Evolutionary conservation across 1,140 invertebrate genomes (phyloP), one percentile per base, ranked within the genome.

Genomic region (Oryctes rhinoceros): DNA sequence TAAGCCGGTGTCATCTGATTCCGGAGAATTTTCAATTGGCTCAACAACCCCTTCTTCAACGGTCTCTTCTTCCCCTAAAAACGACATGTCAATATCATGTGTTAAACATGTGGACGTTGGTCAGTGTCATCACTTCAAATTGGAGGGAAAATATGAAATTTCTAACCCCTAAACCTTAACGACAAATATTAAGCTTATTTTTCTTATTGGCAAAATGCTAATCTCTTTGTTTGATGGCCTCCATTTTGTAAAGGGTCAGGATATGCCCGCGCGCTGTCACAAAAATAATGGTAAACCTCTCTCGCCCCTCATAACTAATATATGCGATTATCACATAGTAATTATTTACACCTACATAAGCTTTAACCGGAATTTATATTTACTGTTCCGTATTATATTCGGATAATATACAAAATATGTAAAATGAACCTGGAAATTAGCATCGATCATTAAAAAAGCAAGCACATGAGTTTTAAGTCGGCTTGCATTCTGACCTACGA

Each of bases 171-270:
- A 85, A 82, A 80, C 35, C n/a, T 30, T 53, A 78, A 79, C 80
- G 48, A 79, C 59, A 78, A 78, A 78, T 81, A 76, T n/a, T 44
- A 44, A 81, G 18, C 49, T 37, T 47, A 65, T 81, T 82, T 80
- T 80, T 82, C 67, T 84, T 82, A 85, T 85, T 86, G 83, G 84
- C 84, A 82, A 86, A 89, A 81, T 90, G 89, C 89, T 89, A 90
- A 91, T 91, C 89, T 90, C 90, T 91, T 91, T 92, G 91, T 91
- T 91, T 91, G 90, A 90, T 89, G 90, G 90, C 91, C 90, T 91
- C 91, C 91, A 92, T 92, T 91, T 92, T 92, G 91, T 91, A 91
- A 91, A 91, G 90, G 89, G 86, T 86, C 85, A 85, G 86, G 86
- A 84, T 86, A 88, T 87, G 84, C 85, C 85, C 86, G 87, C 86